Conservation (phyloP, 1,140 invertebrate genomes). For the Lepeophtheirus salmonis region DNA sequence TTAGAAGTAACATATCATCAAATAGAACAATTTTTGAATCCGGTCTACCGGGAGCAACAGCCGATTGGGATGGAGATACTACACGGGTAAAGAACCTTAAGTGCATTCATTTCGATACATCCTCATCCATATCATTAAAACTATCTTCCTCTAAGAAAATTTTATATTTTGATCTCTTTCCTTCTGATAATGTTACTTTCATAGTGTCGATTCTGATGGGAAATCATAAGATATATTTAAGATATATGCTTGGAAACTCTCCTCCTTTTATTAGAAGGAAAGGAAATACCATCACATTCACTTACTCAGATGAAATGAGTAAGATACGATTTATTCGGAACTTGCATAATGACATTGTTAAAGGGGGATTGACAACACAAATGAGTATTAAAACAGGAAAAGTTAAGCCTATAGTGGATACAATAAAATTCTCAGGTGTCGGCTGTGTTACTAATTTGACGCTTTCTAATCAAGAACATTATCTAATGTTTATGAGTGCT, state of each 20-base stretch:
- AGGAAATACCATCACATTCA: neutral
- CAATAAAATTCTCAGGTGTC: conserved; percentile 35
- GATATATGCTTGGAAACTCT: conserved; percentile 34
- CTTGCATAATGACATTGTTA: conserved; percentile 72
- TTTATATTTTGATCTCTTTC: neutral
- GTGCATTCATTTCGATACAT: conserved; percentile 8
- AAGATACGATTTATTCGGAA: conserved; percentile 73
- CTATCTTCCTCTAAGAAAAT: neutral
- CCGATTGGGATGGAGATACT: conserved; percentile 50
- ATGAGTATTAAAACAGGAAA: conserved; percentile 23
- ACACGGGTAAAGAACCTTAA: conserved; percentile 28
- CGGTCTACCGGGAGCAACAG: neutral
- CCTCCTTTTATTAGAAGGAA: conserved; percentile 60
- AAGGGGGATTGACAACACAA: conserved; percentile 36
- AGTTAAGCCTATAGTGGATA: conserved; percentile 23
- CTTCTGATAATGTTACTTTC: neutral
- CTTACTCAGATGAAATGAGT: conserved; percentile 20
- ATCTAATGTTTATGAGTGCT: conserved; percentile 72
- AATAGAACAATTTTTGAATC: conserved; percentile 13
- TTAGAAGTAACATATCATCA: conserved; percentile 17
- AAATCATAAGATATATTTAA: neutral
- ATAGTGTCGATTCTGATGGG: neutral
- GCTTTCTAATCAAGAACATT: conserved; percentile 58
- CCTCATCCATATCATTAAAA: neutral
- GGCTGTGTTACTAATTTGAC: conserved; percentile 63